Percentiles rank a stretch among this genome's conserved stretches.
Conservation (phyloP, 2,888 invertebrate genomes). For the Netelia fuscicornis region DNA sequence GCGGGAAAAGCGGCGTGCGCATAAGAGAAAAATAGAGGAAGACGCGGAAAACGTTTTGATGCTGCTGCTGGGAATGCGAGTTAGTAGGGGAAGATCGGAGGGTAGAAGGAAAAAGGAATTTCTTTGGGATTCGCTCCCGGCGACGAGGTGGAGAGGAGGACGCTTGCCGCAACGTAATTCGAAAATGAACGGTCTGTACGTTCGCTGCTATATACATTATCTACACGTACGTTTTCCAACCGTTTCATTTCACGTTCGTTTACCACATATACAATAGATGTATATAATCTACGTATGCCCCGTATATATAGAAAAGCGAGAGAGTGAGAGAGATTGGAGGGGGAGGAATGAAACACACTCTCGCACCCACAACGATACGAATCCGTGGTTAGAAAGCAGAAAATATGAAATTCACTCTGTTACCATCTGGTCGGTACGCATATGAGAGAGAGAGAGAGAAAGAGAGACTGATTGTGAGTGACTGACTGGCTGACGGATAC, state of each 20-base stretch:
- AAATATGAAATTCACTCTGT: slow-evolving; percentile 50
- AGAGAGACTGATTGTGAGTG: not conserved
- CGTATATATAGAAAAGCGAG: slow-evolving; percentile 10
- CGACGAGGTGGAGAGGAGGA: slow-evolving; percentile 29
- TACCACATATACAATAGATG: not conserved
- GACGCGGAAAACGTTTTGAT: slow-evolving; percentile 10
- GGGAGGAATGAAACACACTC: slow-evolving; percentile 8
- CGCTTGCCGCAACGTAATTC: slow-evolving; percentile 46
- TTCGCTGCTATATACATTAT: slow-evolving; percentile 33
- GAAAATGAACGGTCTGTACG: slow-evolving; percentile 63
- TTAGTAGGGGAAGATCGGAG: slow-evolving; percentile 14
- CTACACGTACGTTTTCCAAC: slow-evolving; percentile 23
- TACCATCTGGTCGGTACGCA: slow-evolving; percentile 10
- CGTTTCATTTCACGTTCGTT: slow-evolving; percentile 31
- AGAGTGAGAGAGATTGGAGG: slow-evolving; percentile 2
- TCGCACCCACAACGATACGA: slow-evolving; percentile 15
- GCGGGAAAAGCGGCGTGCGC: slow-evolving; percentile 13
- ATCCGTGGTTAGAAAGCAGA: slow-evolving; percentile 61
- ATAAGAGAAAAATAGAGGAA: slow-evolving; percentile 32
- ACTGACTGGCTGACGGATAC: no score
- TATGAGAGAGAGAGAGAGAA: slow-evolving; percentile 13
- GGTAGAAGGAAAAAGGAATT: slow-evolving; percentile 29
- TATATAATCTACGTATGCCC: not conserved
- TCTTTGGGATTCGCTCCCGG: slow-evolving; percentile 38
- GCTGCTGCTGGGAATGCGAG: slow-evolving; percentile 20